phyloP scores from a whole-genome alignment of 2,888 invertebrate genomes.

The Tenodera sinensis region DNA sequence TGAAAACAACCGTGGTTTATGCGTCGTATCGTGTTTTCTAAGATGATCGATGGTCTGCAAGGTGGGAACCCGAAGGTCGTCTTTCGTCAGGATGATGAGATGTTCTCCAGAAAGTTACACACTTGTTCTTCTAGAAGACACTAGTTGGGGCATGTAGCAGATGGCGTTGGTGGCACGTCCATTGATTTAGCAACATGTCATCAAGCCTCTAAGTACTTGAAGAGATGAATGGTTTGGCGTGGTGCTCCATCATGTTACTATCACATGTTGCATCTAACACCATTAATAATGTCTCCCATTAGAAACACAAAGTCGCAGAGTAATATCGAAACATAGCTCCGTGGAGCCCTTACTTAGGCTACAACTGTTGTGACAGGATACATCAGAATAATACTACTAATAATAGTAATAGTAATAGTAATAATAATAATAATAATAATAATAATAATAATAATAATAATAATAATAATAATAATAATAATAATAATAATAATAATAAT shows the following conservation, averaged over 20 bases:
- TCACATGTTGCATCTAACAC: background rate
- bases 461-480: no score
- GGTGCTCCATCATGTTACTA: background rate
- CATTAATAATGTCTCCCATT: background rate
- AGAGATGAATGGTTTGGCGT: background rate
- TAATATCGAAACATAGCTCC: background rate
- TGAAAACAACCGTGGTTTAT: background rate
- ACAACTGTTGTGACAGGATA: no score
- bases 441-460: no score
- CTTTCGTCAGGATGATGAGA: background rate
- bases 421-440: no score
- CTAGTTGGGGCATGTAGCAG: background rate
- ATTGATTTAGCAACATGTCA: background rate
- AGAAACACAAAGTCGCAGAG: background rate
- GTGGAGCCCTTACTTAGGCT: background rate
- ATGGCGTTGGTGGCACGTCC: background rate
- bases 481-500: no score
- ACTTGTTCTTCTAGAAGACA: background rate
- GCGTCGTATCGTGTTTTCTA: background rate
- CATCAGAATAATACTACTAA: no score
- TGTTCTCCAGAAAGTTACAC: background rate
- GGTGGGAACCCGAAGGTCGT: background rate
- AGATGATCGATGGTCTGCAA: background rate
- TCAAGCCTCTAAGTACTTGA: background rate
- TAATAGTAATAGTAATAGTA: no score